Evolutionary conservation across 2,888 invertebrate genomes (phyloP).

Genomic region (Choreutis nemorana): DNA sequence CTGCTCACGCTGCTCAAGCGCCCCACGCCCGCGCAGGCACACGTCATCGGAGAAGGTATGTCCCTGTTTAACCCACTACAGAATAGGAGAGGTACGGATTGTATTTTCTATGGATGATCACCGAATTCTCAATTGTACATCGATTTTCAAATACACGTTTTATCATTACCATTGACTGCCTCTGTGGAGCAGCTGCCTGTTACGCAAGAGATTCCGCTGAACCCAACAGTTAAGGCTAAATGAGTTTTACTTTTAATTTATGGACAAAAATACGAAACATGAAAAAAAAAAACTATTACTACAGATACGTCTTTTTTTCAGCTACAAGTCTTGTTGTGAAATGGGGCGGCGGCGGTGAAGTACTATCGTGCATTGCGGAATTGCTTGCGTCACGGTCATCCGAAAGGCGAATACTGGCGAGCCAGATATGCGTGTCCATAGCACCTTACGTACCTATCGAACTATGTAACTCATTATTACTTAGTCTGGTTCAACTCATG

Average conservation of each 20-base stretch:
- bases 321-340: constrained; percentile 52
- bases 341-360: constrained; percentile 57
- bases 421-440: constrained; percentile 49
- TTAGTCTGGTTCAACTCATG: constrained; percentile 53
- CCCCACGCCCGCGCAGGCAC: constrained; percentile 37
- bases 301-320: constrained; percentile 28
- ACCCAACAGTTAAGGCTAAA: too few relatives aligned
- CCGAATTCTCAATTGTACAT: too few relatives aligned
- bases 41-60: constrained; percentile 47
- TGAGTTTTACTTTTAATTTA: too few relatives aligned
- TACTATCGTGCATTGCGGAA: constrained; percentile 49
- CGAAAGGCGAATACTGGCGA: constrained; percentile 43
- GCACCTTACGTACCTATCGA: constrained; percentile 55
- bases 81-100: too few relatives aligned
- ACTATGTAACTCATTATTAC: constrained; percentile 49
- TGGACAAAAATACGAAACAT: too few relatives aligned
- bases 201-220: too few relatives aligned
- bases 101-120: too few relatives aligned
- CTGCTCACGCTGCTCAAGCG: constrained; percentile 49
- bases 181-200: too few relatives aligned
- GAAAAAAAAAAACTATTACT: too few relatives aligned
- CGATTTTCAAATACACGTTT: too few relatives aligned
- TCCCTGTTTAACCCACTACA: too few relatives aligned
- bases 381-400: constrained; percentile 39
- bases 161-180: too few relatives aligned